phyloP scores from a whole-genome alignment of 2,113 vertebrate species.

The Mormyrus iriodes region DNA sequence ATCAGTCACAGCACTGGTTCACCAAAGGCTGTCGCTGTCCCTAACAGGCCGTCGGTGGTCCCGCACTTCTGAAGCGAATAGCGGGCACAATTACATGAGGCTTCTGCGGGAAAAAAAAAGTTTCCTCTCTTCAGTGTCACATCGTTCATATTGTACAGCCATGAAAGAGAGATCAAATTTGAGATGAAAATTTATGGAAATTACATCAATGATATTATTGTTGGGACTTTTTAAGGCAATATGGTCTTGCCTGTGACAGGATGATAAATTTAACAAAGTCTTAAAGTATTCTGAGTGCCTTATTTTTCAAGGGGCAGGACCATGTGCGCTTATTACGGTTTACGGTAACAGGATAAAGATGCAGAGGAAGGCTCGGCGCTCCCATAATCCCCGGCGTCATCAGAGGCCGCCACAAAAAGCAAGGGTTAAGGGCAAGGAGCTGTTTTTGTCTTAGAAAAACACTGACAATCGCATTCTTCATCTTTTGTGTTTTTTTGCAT shows the following conservation, averaged over 20 bases:
- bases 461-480: slow-evolving; percentile 52
- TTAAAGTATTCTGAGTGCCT: slow-evolving; percentile 56
- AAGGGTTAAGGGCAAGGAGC: slow-evolving; percentile 26
- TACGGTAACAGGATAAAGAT: slow-evolving; percentile 63
- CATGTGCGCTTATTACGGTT: slow-evolving; percentile 61
- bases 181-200: slow-evolving; percentile 74
- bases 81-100: slow-evolving; percentile 56
- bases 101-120: slow-evolving; percentile 52
- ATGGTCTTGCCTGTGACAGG: slow-evolving; percentile 65
- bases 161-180: slow-evolving; percentile 72
- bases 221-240: slow-evolving; percentile 72
- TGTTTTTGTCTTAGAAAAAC: slow-evolving; percentile 56
- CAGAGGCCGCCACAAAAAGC: not conserved
- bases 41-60: slow-evolving; percentile 24
- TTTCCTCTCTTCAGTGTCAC: slow-evolving; percentile 62
- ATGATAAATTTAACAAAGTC: slow-evolving; percentile 69
- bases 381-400: slow-evolving; percentile 38
- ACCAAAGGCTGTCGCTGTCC: slow-evolving; percentile 23
- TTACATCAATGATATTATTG: slow-evolving; percentile 67
- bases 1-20: too few relatives aligned
- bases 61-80: slow-evolving; percentile 53
- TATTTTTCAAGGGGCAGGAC: slow-evolving; percentile 51
- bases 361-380: slow-evolving; percentile 57
- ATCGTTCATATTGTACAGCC: slow-evolving; percentile 68
- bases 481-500: slow-evolving; percentile 22